Base-by-base conservation (phyloP, 2,888 invertebrate species). In the Eristalinus sepulchralis region DNA sequence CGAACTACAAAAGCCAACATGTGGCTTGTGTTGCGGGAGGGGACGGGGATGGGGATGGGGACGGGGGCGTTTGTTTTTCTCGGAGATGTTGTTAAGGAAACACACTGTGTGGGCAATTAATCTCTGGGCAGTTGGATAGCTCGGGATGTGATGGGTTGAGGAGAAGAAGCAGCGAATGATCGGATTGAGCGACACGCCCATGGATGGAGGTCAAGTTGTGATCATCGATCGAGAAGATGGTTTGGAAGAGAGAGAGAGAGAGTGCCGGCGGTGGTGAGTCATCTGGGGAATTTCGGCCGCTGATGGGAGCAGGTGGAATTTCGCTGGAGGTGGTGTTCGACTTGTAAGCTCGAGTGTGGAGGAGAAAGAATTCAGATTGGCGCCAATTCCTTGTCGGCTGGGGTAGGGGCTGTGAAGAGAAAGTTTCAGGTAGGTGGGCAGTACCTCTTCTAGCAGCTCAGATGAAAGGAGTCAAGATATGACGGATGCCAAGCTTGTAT, bases 1-100 rank as follows among this genome's bases (percentile, higher is more conserved):
- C 55, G 68, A 68, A 81, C 73, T 57, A 75, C 24, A 33, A 81
- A 64, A 62, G 47, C 72, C 62, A 72, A 80, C 60, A 68, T 47
- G 47, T 8, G 47, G 47, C 47, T 47, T n/a, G 47, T 6, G 47
- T 17, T 47, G 27, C 5, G 27, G 27, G 27, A 3, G 27, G 27
- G 27, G 5, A n/a, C n/a, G n/a, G 2, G 27, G 27, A 27, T 27
- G 27, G 27, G 5, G 27, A 5, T 2, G 2, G 27, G 27, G 27
- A 27, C 5, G 47, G 47, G 17, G 47, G 17, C 47, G 6, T 47
- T 47, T 47, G 8, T 5, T 17, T 47, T 47, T 47, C 47, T 47
- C 47, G 47, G 8, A 17, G 47, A 47, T 47, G 47, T 17, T 47
- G 47, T 47, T 47, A 47, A 17, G 47, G 47, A 17, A 17, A 8